Conservation (phyloP, 2,888 invertebrate species). For the Trachelus troglodyta region DNA sequence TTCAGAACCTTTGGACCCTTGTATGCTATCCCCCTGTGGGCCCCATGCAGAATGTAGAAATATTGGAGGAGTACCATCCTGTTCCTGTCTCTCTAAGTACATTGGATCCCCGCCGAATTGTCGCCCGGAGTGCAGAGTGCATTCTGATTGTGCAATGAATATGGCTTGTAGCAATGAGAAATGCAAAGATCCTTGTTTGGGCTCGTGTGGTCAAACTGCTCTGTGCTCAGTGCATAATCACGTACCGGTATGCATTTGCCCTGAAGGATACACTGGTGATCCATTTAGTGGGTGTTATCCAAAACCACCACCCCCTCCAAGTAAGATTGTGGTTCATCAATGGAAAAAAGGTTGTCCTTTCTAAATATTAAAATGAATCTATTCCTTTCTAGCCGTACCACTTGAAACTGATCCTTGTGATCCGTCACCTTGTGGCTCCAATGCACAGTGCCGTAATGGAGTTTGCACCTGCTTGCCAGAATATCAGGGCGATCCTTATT, state of each 20-base stretch:
- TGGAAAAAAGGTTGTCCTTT: not conserved
- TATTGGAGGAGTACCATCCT: slow-evolving; percentile 76
- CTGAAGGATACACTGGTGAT: slow-evolving; percentile 81
- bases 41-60: slow-evolving; percentile 76
- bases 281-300: slow-evolving; percentile 76
- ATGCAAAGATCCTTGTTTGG: slow-evolving; percentile 80
- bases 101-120: slow-evolving; percentile 80
- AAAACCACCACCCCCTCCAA: slow-evolving; percentile 67
- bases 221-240: slow-evolving; percentile 82
- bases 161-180: slow-evolving; percentile 79
- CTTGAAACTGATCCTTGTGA: slow-evolving; percentile 70
- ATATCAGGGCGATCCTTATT: slow-evolving; percentile 80
- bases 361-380: not conserved
- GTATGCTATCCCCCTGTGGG: slow-evolving; percentile 82
- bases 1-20: slow-evolving; percentile 70
- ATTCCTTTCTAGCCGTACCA: slow-evolving; percentile 9
- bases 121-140: slow-evolving; percentile 79
- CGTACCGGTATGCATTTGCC: slow-evolving; percentile 83
- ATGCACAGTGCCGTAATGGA: slow-evolving; percentile 68
- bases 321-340: slow-evolving; percentile 28
- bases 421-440: slow-evolving; percentile 77
- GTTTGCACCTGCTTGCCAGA: slow-evolving; percentile 73
- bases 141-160: slow-evolving; percentile 77
- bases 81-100: slow-evolving; percentile 78
- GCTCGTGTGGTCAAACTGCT: slow-evolving; percentile 79